Evolutionary conservation across 2,888 invertebrate genomes (phyloP).

Genomic region (Odontomyia ornata): DNA sequence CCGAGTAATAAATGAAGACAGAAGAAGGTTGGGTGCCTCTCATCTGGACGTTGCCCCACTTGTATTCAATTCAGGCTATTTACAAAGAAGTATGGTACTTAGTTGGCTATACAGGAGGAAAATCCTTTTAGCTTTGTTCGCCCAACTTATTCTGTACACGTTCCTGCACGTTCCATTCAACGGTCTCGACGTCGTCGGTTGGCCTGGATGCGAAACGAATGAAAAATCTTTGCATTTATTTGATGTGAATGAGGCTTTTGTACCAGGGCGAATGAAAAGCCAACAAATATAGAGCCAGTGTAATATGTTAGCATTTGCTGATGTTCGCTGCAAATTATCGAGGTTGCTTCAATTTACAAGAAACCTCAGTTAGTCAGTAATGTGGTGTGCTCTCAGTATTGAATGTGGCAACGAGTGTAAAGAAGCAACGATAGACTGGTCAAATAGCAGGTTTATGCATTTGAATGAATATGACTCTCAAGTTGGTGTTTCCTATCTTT

Average conservation of each 20-base stretch:
- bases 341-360: no score
- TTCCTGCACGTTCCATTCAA: background rate
- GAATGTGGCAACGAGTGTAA: no score
- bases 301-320: no score
- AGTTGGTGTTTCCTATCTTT: no score
- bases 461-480: no score
- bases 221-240: slow-evolving; percentile 28
- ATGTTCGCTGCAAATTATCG: no score
- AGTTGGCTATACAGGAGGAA: slow-evolving; percentile 17
- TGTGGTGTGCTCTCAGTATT: no score
- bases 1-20: no score
- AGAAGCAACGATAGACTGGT: no score
- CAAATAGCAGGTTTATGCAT: no score
- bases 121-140: slow-evolving; percentile 39
- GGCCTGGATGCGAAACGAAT: slow-evolving; percentile 14
- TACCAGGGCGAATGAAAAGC: background rate
- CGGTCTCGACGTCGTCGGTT: background rate
- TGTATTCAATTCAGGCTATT: slow-evolving; percentile 34
- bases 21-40: background rate
- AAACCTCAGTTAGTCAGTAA: no score
- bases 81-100: slow-evolving; percentile 27
- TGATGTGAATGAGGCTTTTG: slow-evolving; percentile 32
- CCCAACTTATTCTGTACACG: slow-evolving; percentile 27
- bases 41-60: background rate
- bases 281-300: background rate